Evolutionary conservation across 2,113 vertebrate species (phyloP), one percentile per base, ranked within the genome.

Genomic region (Apus apus): DNA sequence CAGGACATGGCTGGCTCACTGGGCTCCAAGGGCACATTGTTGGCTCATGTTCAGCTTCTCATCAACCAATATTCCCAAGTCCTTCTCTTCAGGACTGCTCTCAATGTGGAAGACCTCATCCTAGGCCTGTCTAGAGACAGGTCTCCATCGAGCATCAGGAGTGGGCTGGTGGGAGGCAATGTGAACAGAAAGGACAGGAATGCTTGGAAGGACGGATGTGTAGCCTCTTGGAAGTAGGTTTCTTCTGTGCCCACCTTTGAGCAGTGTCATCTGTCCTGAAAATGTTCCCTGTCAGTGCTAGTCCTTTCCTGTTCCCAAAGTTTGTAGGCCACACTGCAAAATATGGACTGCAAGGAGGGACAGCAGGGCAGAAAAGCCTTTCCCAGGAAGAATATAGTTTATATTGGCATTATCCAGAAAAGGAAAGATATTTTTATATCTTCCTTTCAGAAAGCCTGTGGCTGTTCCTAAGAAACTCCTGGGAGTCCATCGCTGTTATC

Each of bases 171-270:
- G 16, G 54, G 56, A 8, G 13, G 32, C 68, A 78, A 2, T 2
- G 8, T 48, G 43, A 92, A 36, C 16, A 83, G 32, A 64, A 87
- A 62, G 13, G 7, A 34, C 0, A 1, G 61, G 27, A 66, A 81
- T 0, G 0, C 30, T 71, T 32, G 21, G 68, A 19, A 66, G 29
- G 9, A 57, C 2, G 12, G 19, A 79, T 2, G 1, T 21, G 11
- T 16, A 71, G 22, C 38, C 46, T 61, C 20, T 15, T 7, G 10
- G 15, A 6, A 11, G 7, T 4, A 16, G 29, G 6, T 48, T 82
- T 22, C 13, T 66, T n/a, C 57, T 8, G 8, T 10, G 48, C 48
- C 6, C 32, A 50, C 6, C 2, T 2, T 15, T 64, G 13, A n/a
- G 43, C 14, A 30, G 48, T 6, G 13, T 22, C 27, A 21, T 30